Conservation (phyloP, 1,140 invertebrate genomes). For the Zophobas atratus region DNA sequence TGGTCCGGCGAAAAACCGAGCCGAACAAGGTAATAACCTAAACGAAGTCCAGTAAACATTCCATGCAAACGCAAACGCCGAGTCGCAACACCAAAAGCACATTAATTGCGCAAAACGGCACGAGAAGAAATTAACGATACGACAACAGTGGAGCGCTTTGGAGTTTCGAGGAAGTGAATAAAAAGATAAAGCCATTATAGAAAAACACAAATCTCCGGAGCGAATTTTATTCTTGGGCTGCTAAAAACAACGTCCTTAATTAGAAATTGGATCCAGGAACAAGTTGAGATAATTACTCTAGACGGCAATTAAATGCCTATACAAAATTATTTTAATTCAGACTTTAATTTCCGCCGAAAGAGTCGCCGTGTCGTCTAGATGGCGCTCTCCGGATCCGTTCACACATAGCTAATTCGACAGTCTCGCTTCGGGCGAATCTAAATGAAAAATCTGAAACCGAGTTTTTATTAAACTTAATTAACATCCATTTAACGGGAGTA, state of each 20-base stretch:
- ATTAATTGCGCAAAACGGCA: neutral
- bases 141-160: neutral
- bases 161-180: constrained; percentile 16
- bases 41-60: no score
- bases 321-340: constrained; percentile 61
- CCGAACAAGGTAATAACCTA: neutral
- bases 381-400: constrained; percentile 36
- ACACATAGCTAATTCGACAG: constrained; percentile 53
- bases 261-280: constrained; percentile 53
- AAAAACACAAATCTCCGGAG: constrained; percentile 42
- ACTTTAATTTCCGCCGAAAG: constrained; percentile 54
- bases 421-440: constrained; percentile 50
- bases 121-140: constrained; percentile 14
- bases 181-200: constrained; percentile 35
- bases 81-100: neutral
- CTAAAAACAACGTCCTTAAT: constrained; percentile 54
- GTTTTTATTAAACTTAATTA: constrained; percentile 57
- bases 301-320: constrained; percentile 57
- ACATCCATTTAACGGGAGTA: constrained; percentile 50
- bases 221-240: constrained; percentile 49
- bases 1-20: neutral
- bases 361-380: constrained; percentile 44
- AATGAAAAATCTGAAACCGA: constrained; percentile 56
- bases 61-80: no score
- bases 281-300: constrained; percentile 55